These are phyloP conservation scores for Callipepla californica DNA, from an alignment of 2,113 vertebrate genomes.

Conservation along the genomic window DNA sequence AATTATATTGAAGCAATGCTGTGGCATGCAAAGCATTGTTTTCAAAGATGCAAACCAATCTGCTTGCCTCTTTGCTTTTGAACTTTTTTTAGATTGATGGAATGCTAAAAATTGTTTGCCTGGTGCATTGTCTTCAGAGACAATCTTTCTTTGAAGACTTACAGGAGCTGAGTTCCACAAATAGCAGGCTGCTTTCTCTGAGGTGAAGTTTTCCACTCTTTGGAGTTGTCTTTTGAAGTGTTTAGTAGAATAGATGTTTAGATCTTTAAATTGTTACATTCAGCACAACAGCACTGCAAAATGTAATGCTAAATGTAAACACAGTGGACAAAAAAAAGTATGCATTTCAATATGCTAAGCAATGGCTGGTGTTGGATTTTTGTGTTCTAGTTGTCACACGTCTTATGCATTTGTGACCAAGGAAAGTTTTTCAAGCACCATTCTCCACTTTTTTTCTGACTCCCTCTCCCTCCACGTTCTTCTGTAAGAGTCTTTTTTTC, in stretches of 20 bases:
- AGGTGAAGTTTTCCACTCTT: background rate
- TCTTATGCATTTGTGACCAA: background rate
- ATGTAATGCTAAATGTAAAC: background rate
- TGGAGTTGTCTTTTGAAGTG: background rate
- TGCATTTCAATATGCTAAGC: background rate
- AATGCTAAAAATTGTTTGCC: constrained; percentile 71
- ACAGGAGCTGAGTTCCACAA: background rate
- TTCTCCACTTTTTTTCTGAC: background rate
- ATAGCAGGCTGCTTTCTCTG: background rate
- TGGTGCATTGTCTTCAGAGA: constrained; percentile 63
- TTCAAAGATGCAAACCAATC: constrained; percentile 34
- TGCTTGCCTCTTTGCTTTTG: constrained; percentile 34
- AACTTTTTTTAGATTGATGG: constrained; percentile 64
- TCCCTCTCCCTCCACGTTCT: background rate
- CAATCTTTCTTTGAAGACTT: constrained; percentile 53
- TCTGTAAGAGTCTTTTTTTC: background rate
- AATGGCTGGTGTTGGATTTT: background rate
- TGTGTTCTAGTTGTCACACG: background rate
- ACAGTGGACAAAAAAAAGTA: background rate
- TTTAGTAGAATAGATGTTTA: background rate
- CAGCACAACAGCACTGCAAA: background rate
- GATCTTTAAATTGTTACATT: background rate
- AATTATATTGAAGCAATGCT: constrained; percentile 53
- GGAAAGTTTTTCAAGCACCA: background rate
- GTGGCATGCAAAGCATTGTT: constrained; percentile 65